These are phyloP conservation scores for Tachuris rubrigastra DNA, from an alignment of 2,113 vertebrate species.

Conservation along the genomic window DNA sequence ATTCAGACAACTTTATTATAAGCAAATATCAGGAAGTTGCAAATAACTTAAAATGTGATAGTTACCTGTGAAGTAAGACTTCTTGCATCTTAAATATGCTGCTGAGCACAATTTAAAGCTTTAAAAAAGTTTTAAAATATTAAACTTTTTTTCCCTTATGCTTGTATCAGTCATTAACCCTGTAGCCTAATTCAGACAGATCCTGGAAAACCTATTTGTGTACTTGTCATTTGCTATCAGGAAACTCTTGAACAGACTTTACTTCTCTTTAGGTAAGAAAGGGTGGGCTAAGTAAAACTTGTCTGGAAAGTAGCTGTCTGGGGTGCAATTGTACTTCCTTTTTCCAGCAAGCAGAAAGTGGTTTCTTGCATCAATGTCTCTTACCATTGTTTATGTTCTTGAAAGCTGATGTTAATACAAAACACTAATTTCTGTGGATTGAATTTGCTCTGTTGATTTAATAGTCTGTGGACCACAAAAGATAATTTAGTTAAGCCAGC, in stretches of 20 bases:
- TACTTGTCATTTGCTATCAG: not conserved
- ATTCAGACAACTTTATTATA: not conserved
- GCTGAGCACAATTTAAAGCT: not conserved
- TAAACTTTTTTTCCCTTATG: not conserved
- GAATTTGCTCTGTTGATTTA: not conserved
- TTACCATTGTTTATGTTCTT: not conserved
- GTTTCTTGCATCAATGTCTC: not conserved
- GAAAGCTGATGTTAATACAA: not conserved
- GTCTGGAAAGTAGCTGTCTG: not conserved
- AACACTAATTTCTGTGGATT: not conserved
- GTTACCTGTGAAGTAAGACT: not conserved
- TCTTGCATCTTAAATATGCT: slow-evolving; percentile 8
- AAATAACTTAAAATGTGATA: not conserved
- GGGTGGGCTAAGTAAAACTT: not conserved
- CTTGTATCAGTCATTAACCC: not conserved
- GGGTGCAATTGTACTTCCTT: not conserved
- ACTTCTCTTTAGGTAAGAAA: not conserved
- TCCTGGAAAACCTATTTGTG: not conserved
- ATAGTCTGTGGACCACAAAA: not conserved
- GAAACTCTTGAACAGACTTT: not conserved
- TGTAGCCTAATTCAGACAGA: not conserved
- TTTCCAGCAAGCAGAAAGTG: not conserved
- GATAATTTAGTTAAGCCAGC: not conserved
- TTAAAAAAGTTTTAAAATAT: not conserved
- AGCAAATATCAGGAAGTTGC: not conserved